Conservation (phyloP, 2,797 vertebrate species). For the Agapornis canus region DNA sequence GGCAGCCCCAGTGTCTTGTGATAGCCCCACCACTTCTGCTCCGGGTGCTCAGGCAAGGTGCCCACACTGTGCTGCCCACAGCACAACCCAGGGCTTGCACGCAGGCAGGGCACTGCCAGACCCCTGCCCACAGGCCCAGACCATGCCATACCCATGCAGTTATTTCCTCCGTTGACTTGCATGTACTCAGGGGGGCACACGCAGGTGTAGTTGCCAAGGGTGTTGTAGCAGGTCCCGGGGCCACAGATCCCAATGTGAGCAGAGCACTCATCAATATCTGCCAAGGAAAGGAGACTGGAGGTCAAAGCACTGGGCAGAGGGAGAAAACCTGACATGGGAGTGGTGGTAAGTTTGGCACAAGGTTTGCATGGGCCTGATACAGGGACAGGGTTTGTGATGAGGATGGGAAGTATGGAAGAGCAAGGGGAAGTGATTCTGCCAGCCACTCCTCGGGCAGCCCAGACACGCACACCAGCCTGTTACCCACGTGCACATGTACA, state of each 20-base stretch:
- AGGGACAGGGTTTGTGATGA: neutral
- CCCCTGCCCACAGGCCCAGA: accelerated
- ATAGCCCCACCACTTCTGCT: neutral
- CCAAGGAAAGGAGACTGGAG: neutral
- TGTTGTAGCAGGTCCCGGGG: constrained; percentile 94
- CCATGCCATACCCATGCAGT: constrained; percentile 87
- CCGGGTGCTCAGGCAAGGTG: accelerated
- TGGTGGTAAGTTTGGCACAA: neutral
- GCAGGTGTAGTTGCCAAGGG: constrained; percentile 92
- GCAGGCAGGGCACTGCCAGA: neutral
- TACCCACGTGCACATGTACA: accelerated
- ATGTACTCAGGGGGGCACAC: constrained; percentile 93
- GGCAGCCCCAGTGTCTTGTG: neutral
- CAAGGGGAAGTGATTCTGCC: neutral
- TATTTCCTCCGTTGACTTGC: constrained; percentile 93
- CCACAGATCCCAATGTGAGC: constrained; percentile 89
- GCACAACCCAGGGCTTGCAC: accelerated
- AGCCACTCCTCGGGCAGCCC: neutral
- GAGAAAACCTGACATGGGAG: accelerated
- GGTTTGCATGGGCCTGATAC: neutral
- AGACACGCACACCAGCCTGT: accelerated
- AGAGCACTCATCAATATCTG: constrained; percentile 92
- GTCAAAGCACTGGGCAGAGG: neutral
- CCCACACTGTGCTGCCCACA: neutral
- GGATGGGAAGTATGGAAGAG: neutral